Evolutionary conservation across 2,888 invertebrate species (phyloP).

Genomic region (Chorisops tibialis): DNA sequence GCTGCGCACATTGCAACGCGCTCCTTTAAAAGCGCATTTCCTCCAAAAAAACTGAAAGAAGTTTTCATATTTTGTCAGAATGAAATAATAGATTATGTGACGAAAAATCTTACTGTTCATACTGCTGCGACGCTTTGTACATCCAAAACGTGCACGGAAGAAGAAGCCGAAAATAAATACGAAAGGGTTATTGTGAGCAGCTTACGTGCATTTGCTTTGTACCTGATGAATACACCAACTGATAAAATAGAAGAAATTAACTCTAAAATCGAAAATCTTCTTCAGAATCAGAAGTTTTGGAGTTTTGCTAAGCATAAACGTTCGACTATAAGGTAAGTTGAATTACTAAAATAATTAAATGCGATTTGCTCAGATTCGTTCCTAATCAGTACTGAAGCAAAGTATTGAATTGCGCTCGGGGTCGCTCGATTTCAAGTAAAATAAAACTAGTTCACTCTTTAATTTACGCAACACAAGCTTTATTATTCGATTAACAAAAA

Average conservation of each 20-base stretch:
- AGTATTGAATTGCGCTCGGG: too few relatives aligned
- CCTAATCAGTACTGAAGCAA: too few relatives aligned
- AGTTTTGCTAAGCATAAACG: conserved; percentile 60
- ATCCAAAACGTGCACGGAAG: conserved; percentile 57
- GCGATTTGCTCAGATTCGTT: too few relatives aligned
- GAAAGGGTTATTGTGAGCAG: conserved; percentile 63
- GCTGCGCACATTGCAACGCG: conserved; percentile 68
- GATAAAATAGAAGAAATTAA: conserved; percentile 56
- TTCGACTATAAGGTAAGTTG: conserved; percentile 48
- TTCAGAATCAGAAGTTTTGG: conserved; percentile 69
- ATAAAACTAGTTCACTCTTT: too few relatives aligned
- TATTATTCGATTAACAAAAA: too few relatives aligned
- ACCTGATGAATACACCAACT: conserved; percentile 57
- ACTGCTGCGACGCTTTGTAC: conserved; percentile 57
- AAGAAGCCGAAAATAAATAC: conserved; percentile 69
- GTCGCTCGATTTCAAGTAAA: too few relatives aligned
- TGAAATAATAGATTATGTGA: conserved; percentile 73
- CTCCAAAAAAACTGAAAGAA: conserved; percentile 70
- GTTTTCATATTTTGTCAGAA: conserved; percentile 78
- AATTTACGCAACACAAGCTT: too few relatives aligned
- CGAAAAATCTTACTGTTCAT: conserved; percentile 65
- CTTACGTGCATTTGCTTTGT: conserved; percentile 63
- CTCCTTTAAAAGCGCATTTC: conserved; percentile 74
- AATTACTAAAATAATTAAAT: too few relatives aligned
- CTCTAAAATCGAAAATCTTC: conserved; percentile 56